Evolutionary conservation across 2,113 vertebrate genomes (phyloP), one percentile per base, ranked within the genome.

Genomic region (Cyrtonyx montezumae): DNA sequence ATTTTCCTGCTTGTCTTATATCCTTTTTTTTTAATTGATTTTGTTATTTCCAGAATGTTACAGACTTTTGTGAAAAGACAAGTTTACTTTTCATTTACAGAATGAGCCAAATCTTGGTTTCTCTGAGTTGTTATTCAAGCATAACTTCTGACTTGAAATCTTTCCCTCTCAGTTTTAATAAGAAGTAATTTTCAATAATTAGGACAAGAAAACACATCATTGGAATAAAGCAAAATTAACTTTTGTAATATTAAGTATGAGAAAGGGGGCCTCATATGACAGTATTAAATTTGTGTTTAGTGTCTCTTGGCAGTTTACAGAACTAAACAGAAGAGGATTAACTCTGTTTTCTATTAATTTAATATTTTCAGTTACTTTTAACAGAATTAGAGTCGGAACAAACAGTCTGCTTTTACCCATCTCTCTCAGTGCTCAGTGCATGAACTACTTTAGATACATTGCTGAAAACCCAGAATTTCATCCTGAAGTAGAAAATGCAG

Each of bases 31-130:
- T 49, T 36, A 75, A 56, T 22, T 23, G 37, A 23, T 84, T 89
- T 67, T 85, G 25, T 75, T 92, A 48, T 46, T 67, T 37, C 48
- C 62, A 85, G n/a, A 87, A 48, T 83, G 32, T 59, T 88, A 87
- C 61, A 80, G 71, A 71, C 3, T 0, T 88, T 46, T 87, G 43
- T 51, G 48, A 83, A 89, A 78, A 91, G 91, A 63, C 12, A 84
- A 86, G 45, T 12, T 25, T 91, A 46, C 46, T 65, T 91, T 84
- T 88, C 48, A 42, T 84, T 91, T 95, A 62, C 25, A 80, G 78
- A 92, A 80, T 48, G 16, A 74, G 49, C 42, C 23, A 73, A 68
- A 80, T 79, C 26, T 83, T 28, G 28, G 7, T 26, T 65, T 36
- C 28, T 63, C 25, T 40, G 58, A 30, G 9, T 43, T 84, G 61